Base-by-base conservation (phyloP, 1,140 invertebrate species). In the Sitophilus oryzae region DNA sequence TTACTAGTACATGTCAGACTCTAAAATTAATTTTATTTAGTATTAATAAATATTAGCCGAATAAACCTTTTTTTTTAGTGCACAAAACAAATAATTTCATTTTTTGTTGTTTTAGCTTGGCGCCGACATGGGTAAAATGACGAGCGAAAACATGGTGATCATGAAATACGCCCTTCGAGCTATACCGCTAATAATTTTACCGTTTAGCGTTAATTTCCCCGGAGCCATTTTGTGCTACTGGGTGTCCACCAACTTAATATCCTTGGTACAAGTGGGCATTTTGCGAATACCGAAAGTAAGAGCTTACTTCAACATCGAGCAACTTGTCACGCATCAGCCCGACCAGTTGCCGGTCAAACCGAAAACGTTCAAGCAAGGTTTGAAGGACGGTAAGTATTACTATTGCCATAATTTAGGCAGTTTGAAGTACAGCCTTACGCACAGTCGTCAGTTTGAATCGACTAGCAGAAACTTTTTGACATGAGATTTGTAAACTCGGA, bases 151-250 rank as follows among this genome's bases (percentile, higher is more conserved):
- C 59, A 77, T 85, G 75, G 77, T 80, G 51, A 64, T 79, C 38
- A 81, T 91, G 76, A 88, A 83, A 72, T 88, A 88, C 68, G 68
- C 88, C 1, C 64, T 95, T 0, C 72, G 85, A 60, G 82, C 77
- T 1, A 58, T 96, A 25, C 94, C 94, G 9, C 0, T 96, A 8
- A 56, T 92, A 18, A 83, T 93, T 64, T 82, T 96, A 40, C 88
- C 91, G 3, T 86, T 96, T 62, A 89, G 84, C 11, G 79, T 92
- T 19, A 87, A 92, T 67, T 96, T 97, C 66, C 85, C 91, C n/a
- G 81, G 85, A 19, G 91, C 88, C 11, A 83, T 98, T 64, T 74
- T 93, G 18, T 83, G 85, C 34, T 98, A 98, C 69, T 98, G 95
- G 95, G 76, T 81, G 22, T 83, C 86, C 20, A 88, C 83, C 48